A percentile compares a stretch with the other conserved stretches of the same genome.
Evolutionary conservation across 2,113 vertebrate genomes (phyloP).

Genomic region (Athene noctua): DNA sequence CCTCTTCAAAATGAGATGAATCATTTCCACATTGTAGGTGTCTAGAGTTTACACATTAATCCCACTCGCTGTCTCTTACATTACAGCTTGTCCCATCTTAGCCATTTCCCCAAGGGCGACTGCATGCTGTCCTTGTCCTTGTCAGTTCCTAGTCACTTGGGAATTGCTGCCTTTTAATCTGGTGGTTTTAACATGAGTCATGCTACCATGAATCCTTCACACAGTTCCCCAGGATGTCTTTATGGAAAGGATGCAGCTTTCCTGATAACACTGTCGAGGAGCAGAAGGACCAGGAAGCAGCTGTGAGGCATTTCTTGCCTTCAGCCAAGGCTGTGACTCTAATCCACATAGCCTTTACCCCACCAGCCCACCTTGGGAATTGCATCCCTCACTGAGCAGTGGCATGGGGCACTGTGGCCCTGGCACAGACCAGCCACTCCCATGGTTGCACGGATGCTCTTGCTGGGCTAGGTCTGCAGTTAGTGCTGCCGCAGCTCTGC

Average conservation of each 20-base stretch:
- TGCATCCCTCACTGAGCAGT: rapidly evolving
- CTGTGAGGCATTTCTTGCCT: background rate
- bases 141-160: background rate
- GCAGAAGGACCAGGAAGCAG: background rate
- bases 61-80: background rate
- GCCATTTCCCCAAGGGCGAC: background rate
- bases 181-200: background rate
- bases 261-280: rapidly evolving
- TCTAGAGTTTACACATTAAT: constrained; percentile 22
- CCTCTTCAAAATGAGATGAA: constrained; percentile 26
- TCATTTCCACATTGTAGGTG: constrained; percentile 30
- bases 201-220: background rate
- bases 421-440: background rate
- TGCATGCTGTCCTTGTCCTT: background rate
- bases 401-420: background rate
- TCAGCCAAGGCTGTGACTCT: background rate
- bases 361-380: background rate
- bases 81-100: background rate
- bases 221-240: background rate
- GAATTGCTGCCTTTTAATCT: background rate
- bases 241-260: background rate
- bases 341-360: background rate
- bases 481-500: background rate
- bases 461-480: rapidly evolving
- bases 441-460: background rate